Percentiles rank a stretch among this genome's conserved stretches.
Conservation (phyloP, 2,113 vertebrate genomes). For the Cyanoliseus patagonus region DNA sequence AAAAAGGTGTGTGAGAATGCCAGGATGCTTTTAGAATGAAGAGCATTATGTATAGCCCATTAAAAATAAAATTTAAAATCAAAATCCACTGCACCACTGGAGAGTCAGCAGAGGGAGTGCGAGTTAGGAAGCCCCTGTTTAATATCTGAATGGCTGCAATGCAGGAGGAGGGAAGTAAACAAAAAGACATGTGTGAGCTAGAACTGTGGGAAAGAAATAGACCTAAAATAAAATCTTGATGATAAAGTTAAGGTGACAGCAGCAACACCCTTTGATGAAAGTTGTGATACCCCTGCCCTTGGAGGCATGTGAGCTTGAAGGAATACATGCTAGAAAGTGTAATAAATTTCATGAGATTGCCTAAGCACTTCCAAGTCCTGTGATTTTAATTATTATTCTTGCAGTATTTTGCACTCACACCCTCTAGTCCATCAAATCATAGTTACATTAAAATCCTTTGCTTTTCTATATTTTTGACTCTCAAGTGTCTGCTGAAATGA, state of each 20-base stretch:
- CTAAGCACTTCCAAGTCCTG: neutral
- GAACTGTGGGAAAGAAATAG: slow-evolving; percentile 15
- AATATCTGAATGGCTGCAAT: neutral
- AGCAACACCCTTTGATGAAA: neutral
- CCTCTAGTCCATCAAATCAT: neutral
- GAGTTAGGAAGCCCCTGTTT: slow-evolving; percentile 47
- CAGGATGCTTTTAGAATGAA: neutral
- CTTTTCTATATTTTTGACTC: neutral
- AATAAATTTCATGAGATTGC: neutral
- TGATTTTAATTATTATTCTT: slow-evolving; percentile 37
- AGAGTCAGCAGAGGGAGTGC: slow-evolving; percentile 60
- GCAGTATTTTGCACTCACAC: neutral
- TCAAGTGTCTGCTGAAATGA: neutral
- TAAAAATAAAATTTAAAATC: neutral
- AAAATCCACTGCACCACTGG: neutral
- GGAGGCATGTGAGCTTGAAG: neutral
- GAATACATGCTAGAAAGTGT: neutral
- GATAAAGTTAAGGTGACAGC: neutral
- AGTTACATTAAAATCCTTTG: neutral
- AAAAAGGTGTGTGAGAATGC: neutral
- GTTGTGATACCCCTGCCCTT: neutral
- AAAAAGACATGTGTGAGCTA: neutral
- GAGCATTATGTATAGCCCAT: neutral
- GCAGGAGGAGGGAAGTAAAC: slow-evolving; percentile 20
- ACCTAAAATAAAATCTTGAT: neutral